Evolutionary conservation across 2,888 invertebrate species (phyloP), one percentile per base, ranked within the genome.

Genomic region (Aplocera efformata): DNA sequence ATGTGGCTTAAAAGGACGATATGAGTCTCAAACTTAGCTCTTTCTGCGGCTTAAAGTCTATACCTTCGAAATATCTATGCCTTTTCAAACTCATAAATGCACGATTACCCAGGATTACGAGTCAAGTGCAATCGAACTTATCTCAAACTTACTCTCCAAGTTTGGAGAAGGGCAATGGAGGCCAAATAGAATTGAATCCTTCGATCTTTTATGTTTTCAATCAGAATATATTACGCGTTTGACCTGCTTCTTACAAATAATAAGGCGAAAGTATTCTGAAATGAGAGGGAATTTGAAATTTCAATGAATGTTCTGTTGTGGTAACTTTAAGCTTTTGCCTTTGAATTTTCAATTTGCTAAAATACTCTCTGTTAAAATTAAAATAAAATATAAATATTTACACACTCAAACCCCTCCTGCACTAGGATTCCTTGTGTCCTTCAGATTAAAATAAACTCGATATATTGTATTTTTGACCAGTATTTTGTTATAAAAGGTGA

Each of bases 151-250:
- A 47, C 27, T 43, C 28, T 13, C 7, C 42, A 54, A 52, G 40
- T 52, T 51, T 44, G 28, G 32, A 34, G 36, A 43, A 47, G 48
- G 49, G 33, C 42, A 38, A 40, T 48, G 37, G 39, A 34, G 34
- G 25, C 38, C 32, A 40, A 54, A 46, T 52, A 48, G 40, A 54
- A 50, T 52, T 27, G 32, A 44, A 38, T 42, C 23, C 36, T 51
- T 43, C 40, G 35, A 40, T 49, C 42, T 54, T 46, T 50, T 48
- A 54, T 50, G 43, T 50, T 52, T 48, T 38, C 54, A 50, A 54
- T 54, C 52, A 46, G 50, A 48, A 50, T 48, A 41, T 43, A 51
- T 51, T 45, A 42, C 42, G 29, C 42, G 41, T 45, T 35, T 40
- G 45, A 46, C 34, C 43, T 33, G 35, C 22, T 13, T 42, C 42